These are phyloP conservation scores for Semotilus atromaculatus DNA, from an alignment of 2,797 vertebrate genomes.

Conservation along the genomic window DNA sequence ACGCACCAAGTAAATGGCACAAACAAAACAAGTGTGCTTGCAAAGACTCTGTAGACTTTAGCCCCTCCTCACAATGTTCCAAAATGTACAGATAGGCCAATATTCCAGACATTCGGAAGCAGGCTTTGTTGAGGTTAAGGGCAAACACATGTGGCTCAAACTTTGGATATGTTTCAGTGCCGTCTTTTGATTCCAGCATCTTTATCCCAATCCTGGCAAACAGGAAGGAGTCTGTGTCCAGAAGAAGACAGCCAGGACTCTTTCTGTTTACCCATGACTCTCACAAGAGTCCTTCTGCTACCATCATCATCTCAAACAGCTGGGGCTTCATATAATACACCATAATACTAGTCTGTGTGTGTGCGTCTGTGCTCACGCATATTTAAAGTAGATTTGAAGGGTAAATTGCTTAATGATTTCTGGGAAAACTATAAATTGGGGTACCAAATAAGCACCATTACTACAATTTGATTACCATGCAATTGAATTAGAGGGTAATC, in stretches of 20 bases:
- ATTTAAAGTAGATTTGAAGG: slow-evolving; percentile 81
- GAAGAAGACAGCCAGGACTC: slow-evolving; percentile 78
- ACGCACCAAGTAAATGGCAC: slow-evolving; percentile 44
- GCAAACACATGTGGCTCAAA: slow-evolving; percentile 60
- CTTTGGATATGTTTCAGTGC: slow-evolving; percentile 58
- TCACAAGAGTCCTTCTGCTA: slow-evolving; percentile 77
- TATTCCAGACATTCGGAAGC: slow-evolving; percentile 48
- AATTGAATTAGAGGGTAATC: slow-evolving; percentile 84
- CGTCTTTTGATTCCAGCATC: slow-evolving; percentile 61
- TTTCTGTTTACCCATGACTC: slow-evolving; percentile 80
- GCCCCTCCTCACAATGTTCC: slow-evolving; percentile 23
- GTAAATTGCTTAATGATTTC: slow-evolving; percentile 84
- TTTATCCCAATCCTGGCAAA: slow-evolving; percentile 64
- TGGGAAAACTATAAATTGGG: slow-evolving; percentile 82
- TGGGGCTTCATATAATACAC: slow-evolving; percentile 78
- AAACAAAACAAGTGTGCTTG: slow-evolving; percentile 34
- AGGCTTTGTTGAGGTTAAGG: slow-evolving; percentile 61
- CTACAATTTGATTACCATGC: slow-evolving; percentile 81
- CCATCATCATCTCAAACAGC: slow-evolving; percentile 82
- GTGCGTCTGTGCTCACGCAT: slow-evolving; percentile 63
- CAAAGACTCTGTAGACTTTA: slow-evolving; percentile 44
- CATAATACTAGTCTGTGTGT: slow-evolving; percentile 72
- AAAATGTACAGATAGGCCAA: slow-evolving; percentile 31
- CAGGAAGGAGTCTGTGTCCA: slow-evolving; percentile 71
- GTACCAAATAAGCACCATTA: slow-evolving; percentile 84